Evolutionary conservation across 2,888 invertebrate genomes (phyloP).

Genomic region (Agriotes lineatus): DNA sequence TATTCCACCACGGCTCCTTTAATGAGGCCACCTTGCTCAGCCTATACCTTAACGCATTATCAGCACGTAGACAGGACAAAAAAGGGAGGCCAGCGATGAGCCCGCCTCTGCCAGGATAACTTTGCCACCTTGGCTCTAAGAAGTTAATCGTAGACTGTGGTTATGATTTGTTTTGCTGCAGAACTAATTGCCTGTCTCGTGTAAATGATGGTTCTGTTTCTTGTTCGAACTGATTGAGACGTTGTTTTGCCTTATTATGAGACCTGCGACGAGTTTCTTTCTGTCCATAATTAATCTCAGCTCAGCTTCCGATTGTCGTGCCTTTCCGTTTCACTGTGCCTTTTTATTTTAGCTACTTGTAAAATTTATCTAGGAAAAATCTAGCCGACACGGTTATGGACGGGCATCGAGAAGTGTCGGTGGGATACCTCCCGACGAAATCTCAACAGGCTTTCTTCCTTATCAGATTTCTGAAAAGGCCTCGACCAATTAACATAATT

Average conservation of each 20-base stretch:
- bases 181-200: constrained; percentile 37
- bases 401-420: too few species aligned
- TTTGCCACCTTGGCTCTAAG: constrained; percentile 8
- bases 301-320: background rate
- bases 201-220: constrained; percentile 27
- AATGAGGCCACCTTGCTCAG: constrained; percentile 45
- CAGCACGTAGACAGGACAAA: constrained; percentile 19
- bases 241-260: constrained; percentile 26
- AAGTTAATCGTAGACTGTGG: constrained; percentile 16
- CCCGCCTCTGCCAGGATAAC: constrained; percentile 9
- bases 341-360: too few species aligned
- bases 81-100: constrained; percentile 8
- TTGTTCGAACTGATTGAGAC: constrained; percentile 27
- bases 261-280: constrained; percentile 4
- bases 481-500: constrained; percentile 55
- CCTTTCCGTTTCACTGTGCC: background rate
- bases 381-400: too few species aligned
- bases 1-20: constrained; percentile 37
- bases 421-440: background rate
- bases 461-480: constrained; percentile 40
- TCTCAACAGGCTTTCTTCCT: constrained; percentile 22
- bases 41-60: constrained; percentile 26
- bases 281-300: background rate
- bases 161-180: constrained; percentile 35
- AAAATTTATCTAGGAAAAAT: too few species aligned